Evolutionary conservation across 2,888 invertebrate species (phyloP).

Genomic region (Philopedon plagiatum): DNA sequence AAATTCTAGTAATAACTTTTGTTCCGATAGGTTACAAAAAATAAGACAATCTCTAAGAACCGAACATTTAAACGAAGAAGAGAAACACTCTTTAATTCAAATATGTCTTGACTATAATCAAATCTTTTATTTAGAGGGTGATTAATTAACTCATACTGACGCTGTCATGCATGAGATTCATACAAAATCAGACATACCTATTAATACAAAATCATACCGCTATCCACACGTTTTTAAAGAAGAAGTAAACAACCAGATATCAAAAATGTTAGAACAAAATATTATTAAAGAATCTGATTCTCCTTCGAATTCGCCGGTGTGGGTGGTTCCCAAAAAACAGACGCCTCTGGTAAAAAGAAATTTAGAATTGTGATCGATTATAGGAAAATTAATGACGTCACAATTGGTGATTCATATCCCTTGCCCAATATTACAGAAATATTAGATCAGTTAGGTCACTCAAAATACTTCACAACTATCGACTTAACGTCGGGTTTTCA

Average conservation of each 20-base stretch:
- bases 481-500: too few species aligned
- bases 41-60: neutral
- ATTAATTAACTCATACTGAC: slow-evolving; percentile 53
- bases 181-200: too few species aligned
- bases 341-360: slow-evolving; percentile 22
- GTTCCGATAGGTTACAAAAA: neutral
- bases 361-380: slow-evolving; percentile 26
- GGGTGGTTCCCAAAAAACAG: slow-evolving; percentile 30
- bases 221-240: slow-evolving; percentile 57
- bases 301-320: slow-evolving; percentile 35
- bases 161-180: slow-evolving; percentile 47
- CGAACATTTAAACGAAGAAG: slow-evolving; percentile 24
- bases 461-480: too few species aligned
- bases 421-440: too few species aligned
- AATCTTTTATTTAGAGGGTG: slow-evolving; percentile 11
- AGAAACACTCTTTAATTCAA: slow-evolving; percentile 1
- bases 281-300: slow-evolving; percentile 43
- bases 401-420: slow-evolving; percentile 9
- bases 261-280: slow-evolving; percentile 41
- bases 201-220: slow-evolving; percentile 57
- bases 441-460: too few species aligned
- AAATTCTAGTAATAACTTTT: too few species aligned
- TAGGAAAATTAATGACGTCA: slow-evolving; percentile 24
- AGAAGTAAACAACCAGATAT: slow-evolving; percentile 58
- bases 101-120: slow-evolving; percentile 20